Base-by-base conservation (phyloP, 2,888 invertebrate genomes). In the Loripinus fragilis region DNA sequence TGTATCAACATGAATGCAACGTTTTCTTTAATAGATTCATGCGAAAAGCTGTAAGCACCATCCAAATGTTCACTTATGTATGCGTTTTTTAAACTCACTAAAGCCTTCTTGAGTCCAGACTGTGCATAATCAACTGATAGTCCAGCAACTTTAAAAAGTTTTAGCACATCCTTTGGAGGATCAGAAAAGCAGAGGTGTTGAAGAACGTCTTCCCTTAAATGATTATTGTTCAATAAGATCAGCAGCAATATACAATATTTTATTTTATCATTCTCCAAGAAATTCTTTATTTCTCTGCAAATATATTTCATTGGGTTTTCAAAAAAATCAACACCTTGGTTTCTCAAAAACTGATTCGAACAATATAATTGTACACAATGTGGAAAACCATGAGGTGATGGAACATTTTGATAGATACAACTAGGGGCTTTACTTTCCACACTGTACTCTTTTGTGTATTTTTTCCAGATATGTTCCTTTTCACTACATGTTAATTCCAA, bases 311-410 rank as follows among this genome's bases (percentile, higher is more conserved):
- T 42, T 0, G 78, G 78, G 20, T 33, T 48, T 45, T 28, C 45
- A 50, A 78, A 78, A 50, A 78, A 78, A 2, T 50, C 15, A 17
- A 74, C 33, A 5, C 71, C 71, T 5, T 15, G 17, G 23, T 64
- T 23, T 48, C 69, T 35, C 41, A 73, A 52, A 33, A 50, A 42
- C 12, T 41, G 50, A 41, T 70, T 64, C 25, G 78, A 74, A 35
- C 78, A 78, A 50, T 60, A 78, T 42, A 78, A 38, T 55, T 78
- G 74, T 25, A 74, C 78, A 45, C 78, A 74, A 42, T 74, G 78
- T 20, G 78, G 70, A 60, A 74, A 78, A 0, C 78, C 78, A 48
- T 78, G 69, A n/a, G 71, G 65, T n/a, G 28, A 41, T 30, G 38
- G 33, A 17, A 60, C 33, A 17, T 10, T 5, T 10, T 60, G 5